Evolutionary conservation across 23 tunicate genomes (phyloP), one percentile per base, ranked within the genome.

Genomic region (Aplidium turbinatum): DNA sequence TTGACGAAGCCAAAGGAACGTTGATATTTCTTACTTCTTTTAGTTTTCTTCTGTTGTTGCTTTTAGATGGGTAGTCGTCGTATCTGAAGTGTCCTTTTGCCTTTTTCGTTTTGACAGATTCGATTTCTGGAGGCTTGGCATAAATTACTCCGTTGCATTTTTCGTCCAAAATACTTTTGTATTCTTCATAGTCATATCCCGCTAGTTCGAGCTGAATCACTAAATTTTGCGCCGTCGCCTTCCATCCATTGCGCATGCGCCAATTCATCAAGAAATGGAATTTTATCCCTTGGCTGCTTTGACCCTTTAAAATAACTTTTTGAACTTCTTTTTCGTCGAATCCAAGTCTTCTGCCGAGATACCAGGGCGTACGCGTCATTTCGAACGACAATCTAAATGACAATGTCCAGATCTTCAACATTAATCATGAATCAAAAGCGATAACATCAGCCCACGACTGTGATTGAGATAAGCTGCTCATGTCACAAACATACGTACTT

Each of bases 311-410:
- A 0, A 65, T 38, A 5, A 51, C 32, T 47, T 72, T 72, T 34
- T 35, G 36, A 3, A 87, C 87, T 19, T 70, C 62, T 13, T 24
- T 33, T 45, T 88, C 83, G 78, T 58, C 63, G 29, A 88, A 66
- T 6, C 79, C 78, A 21, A 88, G 87, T 11, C 96, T 45, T 35
- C 79, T 50, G 7, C 96, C 96, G 26, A 88, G 75, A 58, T 88
- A 88, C 96, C 96, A 88, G 0, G 96, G 64, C 33, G 96, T 88
- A 25, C 66, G 48, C 18, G 3, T 78, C 51, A 88, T 70, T 24
- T 63, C 75, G 2, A 28, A n/a, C 1, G 87, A 81, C 30, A 87
- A 52, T 25, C 94, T 87, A 40, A 31, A 21, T 13, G 20, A 16
- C 50, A 42, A 42, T 9, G 13, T 16, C 11, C 13, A 42, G 11